Conservation (phyloP, 2,797 vertebrate species). For the Galagoides demidoff region DNA sequence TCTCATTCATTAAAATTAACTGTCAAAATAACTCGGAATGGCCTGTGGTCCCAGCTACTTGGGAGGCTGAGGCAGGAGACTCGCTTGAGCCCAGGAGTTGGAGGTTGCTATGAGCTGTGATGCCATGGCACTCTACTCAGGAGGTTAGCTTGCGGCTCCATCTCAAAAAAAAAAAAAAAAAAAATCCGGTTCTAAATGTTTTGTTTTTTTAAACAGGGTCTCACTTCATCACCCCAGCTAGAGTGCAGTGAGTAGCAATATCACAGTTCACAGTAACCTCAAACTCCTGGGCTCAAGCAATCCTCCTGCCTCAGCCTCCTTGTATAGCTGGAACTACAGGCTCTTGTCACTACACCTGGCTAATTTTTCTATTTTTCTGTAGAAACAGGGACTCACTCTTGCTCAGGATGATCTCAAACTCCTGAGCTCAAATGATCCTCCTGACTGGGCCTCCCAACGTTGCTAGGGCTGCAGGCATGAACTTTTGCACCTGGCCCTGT, state of each 20-base stretch:
- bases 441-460: not conserved
- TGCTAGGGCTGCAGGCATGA: not conserved
- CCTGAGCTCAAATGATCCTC: not conserved
- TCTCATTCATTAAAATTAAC: no score
- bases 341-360: not conserved
- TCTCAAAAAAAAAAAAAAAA: no score
- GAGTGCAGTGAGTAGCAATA: not conserved
- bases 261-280: not conserved
- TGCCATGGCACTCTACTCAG: no score
- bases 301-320: not conserved
- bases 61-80: no score
- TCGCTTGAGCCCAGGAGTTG: no score
- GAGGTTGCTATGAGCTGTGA: no score
- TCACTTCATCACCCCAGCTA: not conserved
- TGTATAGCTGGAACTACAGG: not conserved
- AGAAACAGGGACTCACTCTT: not conserved
- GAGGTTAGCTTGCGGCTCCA: no score
- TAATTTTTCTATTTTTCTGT: not conserved
- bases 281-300: not conserved
- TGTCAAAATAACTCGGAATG: no score
- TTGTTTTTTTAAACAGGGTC: not conserved
- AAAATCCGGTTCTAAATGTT: not conserved
- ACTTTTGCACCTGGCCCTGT: not conserved
- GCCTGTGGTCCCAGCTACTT: no score
- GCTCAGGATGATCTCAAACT: not conserved